Percentiles rank a stretch among this genome's conserved stretches.
Conservation (phyloP, 2,888 invertebrate species). For the Mimumesa dahlbomi region DNA sequence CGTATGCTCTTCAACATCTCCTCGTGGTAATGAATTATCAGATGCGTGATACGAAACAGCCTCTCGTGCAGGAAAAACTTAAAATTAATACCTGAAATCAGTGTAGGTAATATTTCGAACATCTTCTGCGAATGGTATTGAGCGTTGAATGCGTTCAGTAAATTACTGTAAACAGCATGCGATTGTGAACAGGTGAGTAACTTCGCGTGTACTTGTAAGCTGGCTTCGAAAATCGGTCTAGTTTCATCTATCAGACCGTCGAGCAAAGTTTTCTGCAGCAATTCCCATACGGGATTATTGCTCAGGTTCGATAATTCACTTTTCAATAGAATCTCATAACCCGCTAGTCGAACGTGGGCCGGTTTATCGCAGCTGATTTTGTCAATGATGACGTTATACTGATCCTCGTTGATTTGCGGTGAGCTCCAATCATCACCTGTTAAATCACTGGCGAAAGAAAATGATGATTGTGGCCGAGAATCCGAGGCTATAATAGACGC, state of each 20-base stretch:
- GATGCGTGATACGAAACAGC: conserved; percentile 70
- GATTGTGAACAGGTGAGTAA: conserved; percentile 57
- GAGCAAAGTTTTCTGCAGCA: conserved; percentile 67
- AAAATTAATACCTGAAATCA: conserved; percentile 75
- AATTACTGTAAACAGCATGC: conserved; percentile 67
- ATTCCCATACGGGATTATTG: conserved; percentile 66
- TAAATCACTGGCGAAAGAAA: conserved; percentile 71
- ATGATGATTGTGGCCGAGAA: conserved; percentile 65
- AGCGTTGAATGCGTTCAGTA: conserved; percentile 70
- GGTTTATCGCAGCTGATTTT: conserved; percentile 72
- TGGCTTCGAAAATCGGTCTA: conserved; percentile 75
- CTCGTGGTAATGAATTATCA: conserved; percentile 72
- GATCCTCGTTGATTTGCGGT: conserved; percentile 59
- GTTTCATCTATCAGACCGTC: conserved; percentile 74
- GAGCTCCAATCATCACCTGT: conserved; percentile 74
- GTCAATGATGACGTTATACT: conserved; percentile 67
- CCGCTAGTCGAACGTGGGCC: conserved; percentile 77
- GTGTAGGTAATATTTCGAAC: conserved; percentile 70
- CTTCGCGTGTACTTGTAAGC: conserved; percentile 73
- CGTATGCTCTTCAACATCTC: conserved; percentile 71
- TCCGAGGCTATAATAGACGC: conserved; percentile 40
- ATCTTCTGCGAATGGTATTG: conserved; percentile 69
- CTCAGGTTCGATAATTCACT: conserved; percentile 68
- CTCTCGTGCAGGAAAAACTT: conserved; percentile 77
- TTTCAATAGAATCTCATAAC: conserved; percentile 73